Conservation (phyloP, 2,888 invertebrate species). For the Nomada fucata region DNA sequence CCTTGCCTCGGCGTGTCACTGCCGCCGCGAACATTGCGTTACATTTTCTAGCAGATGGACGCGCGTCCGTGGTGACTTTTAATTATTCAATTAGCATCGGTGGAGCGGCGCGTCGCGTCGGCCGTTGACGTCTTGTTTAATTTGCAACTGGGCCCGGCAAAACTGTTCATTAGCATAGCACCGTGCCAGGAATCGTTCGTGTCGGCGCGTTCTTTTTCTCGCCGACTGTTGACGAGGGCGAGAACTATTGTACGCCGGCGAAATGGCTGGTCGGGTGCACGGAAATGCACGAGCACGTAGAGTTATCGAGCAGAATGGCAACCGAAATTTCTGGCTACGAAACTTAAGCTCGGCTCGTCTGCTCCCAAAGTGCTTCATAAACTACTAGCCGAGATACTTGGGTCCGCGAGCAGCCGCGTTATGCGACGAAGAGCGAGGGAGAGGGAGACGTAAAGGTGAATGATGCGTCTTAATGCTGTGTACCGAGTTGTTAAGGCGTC, state of each 20-base stretch:
- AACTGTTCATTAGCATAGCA: slow-evolving; percentile 1
- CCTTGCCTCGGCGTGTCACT: slow-evolving; percentile 37
- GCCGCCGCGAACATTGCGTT: slow-evolving; percentile 23
- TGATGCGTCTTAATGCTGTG: slow-evolving; percentile 45
- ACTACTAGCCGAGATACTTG: slow-evolving; percentile 26
- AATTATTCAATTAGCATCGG: slow-evolving; percentile 64
- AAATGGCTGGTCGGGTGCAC: not conserved
- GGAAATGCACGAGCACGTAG: not conserved
- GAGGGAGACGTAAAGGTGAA: slow-evolving; percentile 22
- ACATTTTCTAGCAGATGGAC: slow-evolving; percentile 34
- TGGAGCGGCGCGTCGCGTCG: slow-evolving; percentile 14
- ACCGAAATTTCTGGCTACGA: slow-evolving; percentile 30
- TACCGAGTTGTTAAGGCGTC: slow-evolving; percentile 41
- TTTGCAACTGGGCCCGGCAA: slow-evolving; percentile 27
- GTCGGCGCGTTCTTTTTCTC: not conserved
- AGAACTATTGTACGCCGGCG: not conserved
- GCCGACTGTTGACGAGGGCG: not conserved
- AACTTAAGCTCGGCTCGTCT: slow-evolving; percentile 26
- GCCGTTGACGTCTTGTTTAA: slow-evolving; percentile 41
- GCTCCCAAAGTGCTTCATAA: slow-evolving; percentile 36
- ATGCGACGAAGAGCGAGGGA: slow-evolving; percentile 11
- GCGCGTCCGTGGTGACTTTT: slow-evolving; percentile 54
- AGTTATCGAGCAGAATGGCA: not conserved
- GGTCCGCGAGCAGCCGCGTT: slow-evolving; percentile 31
- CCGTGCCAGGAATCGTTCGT: not conserved